Base-by-base conservation (phyloP, 2,888 invertebrate species). In the Metallyticus violacea region DNA sequence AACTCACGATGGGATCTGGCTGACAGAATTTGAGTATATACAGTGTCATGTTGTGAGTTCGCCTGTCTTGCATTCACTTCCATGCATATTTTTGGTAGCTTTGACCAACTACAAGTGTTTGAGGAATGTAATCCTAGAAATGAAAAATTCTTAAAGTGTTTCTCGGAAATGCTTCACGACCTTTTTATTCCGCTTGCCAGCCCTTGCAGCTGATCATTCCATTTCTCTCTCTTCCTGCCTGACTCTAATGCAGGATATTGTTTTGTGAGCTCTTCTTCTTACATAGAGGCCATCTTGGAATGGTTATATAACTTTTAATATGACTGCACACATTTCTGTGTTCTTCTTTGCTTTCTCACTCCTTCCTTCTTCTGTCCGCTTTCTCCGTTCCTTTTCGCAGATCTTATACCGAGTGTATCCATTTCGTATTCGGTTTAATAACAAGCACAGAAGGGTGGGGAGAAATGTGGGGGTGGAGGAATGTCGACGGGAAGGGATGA, bases 261-360 rank as follows among this genome's bases (percentile, higher is more conserved):
- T 29, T 29, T 27, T 29, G 26, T 29, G 81, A 30, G 81, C 22
- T 62, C 40, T 1, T 25, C 81, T 30, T 62, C 22, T 62, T 62
- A 62, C 40, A 15, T 22, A 62, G 40, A 80, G 28, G 27, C 26
- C 80, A 80, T 80, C 80, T 80, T 80, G 80, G 28, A 27, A 27
- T 80, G 80, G 80, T 27, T 30, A 30, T 81, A 30, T 81, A 81
- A 81, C 26, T 81, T 81, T 81, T 81, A 81, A 81, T 81, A 81
- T 81, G 81, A 81, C 81, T 81, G 29, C 81, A 29, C 81, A n/a
- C 40, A 62, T 62, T 62, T 62, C 40, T 62, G 40, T 62, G 40
- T 62, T 62, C 40, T 22, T 62, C 40, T 62, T 62, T 27, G 7
- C 80, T n/a, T 80, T 80, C 80, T 80, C 40, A 62, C 40, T 62